Conservation (phyloP, 2,797 vertebrate species). For the Amphiprion clarkii region DNA sequence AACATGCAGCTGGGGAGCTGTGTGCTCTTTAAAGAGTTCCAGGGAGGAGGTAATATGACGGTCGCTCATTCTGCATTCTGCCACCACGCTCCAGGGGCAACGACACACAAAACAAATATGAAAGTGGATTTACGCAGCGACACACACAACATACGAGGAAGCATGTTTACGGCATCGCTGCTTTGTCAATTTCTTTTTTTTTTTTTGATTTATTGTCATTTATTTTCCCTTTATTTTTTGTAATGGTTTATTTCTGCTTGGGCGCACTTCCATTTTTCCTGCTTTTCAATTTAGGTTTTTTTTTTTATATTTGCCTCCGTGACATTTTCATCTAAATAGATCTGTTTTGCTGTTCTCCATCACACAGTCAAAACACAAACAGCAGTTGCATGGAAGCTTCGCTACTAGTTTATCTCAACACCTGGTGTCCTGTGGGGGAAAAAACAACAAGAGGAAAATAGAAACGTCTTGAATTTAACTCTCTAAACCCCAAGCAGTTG, state of each 20-base stretch:
- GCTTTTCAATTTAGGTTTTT: not conserved
- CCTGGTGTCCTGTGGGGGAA: not conserved
- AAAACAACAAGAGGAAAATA: not conserved
- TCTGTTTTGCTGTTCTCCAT: not conserved
- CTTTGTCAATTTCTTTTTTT: constrained; percentile 1
- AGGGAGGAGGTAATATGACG: constrained; percentile 57
- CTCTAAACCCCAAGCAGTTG: too few species aligned
- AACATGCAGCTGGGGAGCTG: constrained; percentile 74
- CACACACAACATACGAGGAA: constrained; percentile 14
- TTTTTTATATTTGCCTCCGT: constrained; percentile 20
- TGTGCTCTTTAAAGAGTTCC: constrained; percentile 71
- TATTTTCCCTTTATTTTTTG: constrained; percentile 19
- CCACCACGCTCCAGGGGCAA: constrained; percentile 9
- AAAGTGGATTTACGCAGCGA: constrained; percentile 37
- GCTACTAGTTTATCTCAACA: constrained; percentile 12
- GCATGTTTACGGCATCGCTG: not conserved
- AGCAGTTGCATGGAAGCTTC: constrained; percentile 16
- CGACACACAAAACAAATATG: constrained; percentile 52
- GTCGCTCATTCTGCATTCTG: constrained; percentile 60
- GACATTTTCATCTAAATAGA: constrained; percentile 53
- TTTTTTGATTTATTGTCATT: constrained; percentile 19
- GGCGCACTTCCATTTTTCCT: constrained; percentile 20
- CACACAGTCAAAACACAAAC: constrained; percentile 17
- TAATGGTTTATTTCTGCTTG: constrained; percentile 40
- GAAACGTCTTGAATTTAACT: not conserved